These are phyloP conservation scores for Grantiella picta DNA, from an alignment of 2,113 vertebrate genomes.

Conservation along the genomic window DNA sequence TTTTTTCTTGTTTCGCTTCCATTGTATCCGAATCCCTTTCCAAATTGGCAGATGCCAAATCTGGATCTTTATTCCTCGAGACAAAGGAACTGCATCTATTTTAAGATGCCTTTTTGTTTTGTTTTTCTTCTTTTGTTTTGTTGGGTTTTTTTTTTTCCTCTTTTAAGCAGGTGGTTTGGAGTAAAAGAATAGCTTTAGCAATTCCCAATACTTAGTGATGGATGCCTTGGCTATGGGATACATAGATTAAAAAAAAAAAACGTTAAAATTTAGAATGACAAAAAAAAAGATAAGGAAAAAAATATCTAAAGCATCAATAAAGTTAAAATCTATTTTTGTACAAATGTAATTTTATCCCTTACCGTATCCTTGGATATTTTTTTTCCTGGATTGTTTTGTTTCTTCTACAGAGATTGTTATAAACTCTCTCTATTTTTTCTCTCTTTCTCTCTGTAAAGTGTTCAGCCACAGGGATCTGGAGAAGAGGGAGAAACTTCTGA, in stretches of 20 bases:
- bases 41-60: slow-evolving; percentile 37
- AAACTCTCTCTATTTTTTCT: slow-evolving; percentile 15
- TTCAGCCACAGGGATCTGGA: not conserved
- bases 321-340: slow-evolving; percentile 86
- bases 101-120: slow-evolving; percentile 72
- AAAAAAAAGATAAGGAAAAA: slow-evolving; percentile 44
- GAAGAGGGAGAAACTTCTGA: not conserved
- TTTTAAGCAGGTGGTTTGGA: slow-evolving; percentile 15
- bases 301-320: slow-evolving; percentile 73
- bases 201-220: slow-evolving; percentile 36
- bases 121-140: not conserved
- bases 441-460: not conserved
- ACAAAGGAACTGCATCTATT: slow-evolving; percentile 76
- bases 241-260: not conserved
- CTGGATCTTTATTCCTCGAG: slow-evolving; percentile 52
- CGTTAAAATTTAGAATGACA: slow-evolving; percentile 38
- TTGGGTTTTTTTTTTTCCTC: not conserved
- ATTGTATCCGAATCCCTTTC: slow-evolving; percentile 9
- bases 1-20: slow-evolving; percentile 14
- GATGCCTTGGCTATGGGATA: slow-evolving; percentile 65
- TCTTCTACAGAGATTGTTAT: slow-evolving; percentile 42
- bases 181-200: slow-evolving; percentile 42
- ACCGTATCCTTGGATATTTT: slow-evolving; percentile 56
- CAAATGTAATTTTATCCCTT: slow-evolving; percentile 84
- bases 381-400: slow-evolving; percentile 57